Evolutionary conservation across 2,888 invertebrate species (phyloP), one percentile per base, ranked within the genome.

Genomic region (Tricholauxania praeusta): DNA sequence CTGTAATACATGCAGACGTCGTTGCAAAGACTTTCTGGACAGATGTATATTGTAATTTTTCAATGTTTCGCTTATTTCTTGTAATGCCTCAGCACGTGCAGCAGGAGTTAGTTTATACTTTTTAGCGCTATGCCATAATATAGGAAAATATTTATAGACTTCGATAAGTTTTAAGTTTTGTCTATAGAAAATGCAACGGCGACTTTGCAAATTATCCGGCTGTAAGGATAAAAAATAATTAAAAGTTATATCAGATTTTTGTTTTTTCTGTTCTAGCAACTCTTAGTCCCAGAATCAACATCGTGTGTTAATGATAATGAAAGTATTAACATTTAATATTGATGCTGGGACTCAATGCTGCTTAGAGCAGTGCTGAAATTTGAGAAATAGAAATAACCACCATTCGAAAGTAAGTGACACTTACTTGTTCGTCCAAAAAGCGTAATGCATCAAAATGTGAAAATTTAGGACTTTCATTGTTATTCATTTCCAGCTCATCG

Each of bases 101-200:
- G 77, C 78, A 19, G 79, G 73, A 49, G 78, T 52, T 0, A 78
- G 72, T 57, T 79, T 74, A 51, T 81, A 80, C 2, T 80, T 82
- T 39, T 77, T 78, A 64, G 70, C 28, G 51, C 74, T 71, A 51
- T 84, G 84, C 84, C 84, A 84, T 1, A 84, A 79, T 0, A 83
- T 71, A 2, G 85, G 84, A 74, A 83, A 84, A 19, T 81, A 78
- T 32, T 81, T 78, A 52, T 83, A 85, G 39, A 83, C 77, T 72
- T 83, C 81, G 19, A 84, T 47, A 6, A 84, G 73, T 14, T 82
- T 81, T 7, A 76, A 75, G 62, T 84, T 84, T 77, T 84, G 83
- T 2, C 78, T 77, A 0, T 80, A 77, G 14, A 78, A 78, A 28
- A 82, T 78, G 52, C 79, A 75, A 22, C 82, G 82, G 0, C 84